Percentiles rank a stretch among this genome's conserved stretches.
These are phyloP conservation scores for Zophobas atratus DNA, from an alignment of 1,140 invertebrate species.

Conservation along the genomic window DNA sequence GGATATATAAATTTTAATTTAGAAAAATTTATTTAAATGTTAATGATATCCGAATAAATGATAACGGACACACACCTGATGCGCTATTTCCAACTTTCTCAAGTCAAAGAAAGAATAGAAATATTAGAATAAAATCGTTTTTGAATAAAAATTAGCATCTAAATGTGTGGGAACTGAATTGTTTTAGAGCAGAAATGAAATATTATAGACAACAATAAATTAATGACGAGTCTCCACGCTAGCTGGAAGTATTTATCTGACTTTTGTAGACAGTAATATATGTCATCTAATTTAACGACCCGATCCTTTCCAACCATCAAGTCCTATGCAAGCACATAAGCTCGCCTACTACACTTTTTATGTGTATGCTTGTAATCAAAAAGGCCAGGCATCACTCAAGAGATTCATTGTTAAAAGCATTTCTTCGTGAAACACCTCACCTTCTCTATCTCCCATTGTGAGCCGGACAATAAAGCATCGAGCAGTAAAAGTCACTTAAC, in stretches of 20 bases:
- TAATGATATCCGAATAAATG: neutral
- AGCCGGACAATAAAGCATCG: conserved; percentile 36
- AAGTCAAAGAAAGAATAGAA: neutral
- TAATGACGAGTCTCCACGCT: conserved; percentile 3
- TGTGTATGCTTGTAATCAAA: conserved; percentile 38
- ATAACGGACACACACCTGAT: neutral
- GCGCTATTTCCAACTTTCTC: neutral
- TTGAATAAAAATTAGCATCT: neutral
- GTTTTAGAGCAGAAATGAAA: neutral
- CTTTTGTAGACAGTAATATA: conserved; percentile 20
- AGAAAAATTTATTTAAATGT: neutral
- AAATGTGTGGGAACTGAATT: neutral
- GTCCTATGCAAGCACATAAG: conserved; percentile 32
- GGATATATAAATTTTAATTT: neutral
- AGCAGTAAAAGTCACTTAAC: conserved; percentile 42
- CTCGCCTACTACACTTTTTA: conserved; percentile 40
- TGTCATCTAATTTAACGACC: conserved; percentile 35
- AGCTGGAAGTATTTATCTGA: conserved; percentile 1
- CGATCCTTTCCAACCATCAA: conserved; percentile 13
- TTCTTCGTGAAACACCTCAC: conserved; percentile 36
- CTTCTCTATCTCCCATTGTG: conserved; percentile 30
- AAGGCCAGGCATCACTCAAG: conserved; percentile 21
- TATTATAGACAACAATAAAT: conserved; percentile 20
- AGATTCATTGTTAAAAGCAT: conserved; percentile 41
- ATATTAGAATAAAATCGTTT: neutral